These are phyloP conservation scores for Glomeris maerens DNA, from an alignment of 1,140 invertebrate genomes.

Conservation along the genomic window DNA sequence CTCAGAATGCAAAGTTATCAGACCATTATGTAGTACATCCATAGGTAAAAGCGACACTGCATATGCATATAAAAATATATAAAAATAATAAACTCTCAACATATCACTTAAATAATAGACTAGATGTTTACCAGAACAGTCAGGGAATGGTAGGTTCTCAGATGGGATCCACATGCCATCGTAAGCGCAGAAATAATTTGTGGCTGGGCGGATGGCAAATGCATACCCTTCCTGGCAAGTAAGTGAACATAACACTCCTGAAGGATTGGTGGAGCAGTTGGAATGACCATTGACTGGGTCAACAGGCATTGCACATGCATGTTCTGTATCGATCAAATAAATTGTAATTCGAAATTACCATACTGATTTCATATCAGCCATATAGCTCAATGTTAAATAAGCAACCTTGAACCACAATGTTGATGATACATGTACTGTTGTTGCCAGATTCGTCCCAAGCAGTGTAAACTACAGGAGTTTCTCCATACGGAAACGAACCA, in stretches of 20 bases:
- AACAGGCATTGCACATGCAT: constrained; percentile 40
- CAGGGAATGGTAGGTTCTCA: constrained; percentile 36
- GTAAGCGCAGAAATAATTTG: constrained; percentile 36
- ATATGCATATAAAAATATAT: neutral
- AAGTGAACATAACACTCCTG: constrained; percentile 39
- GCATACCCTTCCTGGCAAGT: constrained; percentile 46
- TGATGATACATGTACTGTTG: constrained; percentile 41
- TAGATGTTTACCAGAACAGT: constrained; percentile 40
- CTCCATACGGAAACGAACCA: constrained; percentile 40
- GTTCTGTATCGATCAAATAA: constrained; percentile 28
- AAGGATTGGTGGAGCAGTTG: constrained; percentile 36
- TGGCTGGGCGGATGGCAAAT: constrained; percentile 36
- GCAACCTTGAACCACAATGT: constrained; percentile 48
- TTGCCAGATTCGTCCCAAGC: constrained; percentile 45
- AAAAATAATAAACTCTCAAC: neutral
- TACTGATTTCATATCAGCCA: neutral
- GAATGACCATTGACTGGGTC: constrained; percentile 40
- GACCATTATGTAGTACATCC: neutral
- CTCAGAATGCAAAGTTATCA: neutral
- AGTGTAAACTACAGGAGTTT: constrained; percentile 42
- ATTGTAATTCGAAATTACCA: neutral
- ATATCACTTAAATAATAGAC: constrained; percentile 6
- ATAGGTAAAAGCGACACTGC: neutral
- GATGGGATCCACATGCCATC: constrained; percentile 33
- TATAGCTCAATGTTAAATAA: constrained; percentile 4